Evolutionary conservation across 92 coral and sea anemone species (phyloP).

Genomic region (Zoanthus solanderi): DNA sequence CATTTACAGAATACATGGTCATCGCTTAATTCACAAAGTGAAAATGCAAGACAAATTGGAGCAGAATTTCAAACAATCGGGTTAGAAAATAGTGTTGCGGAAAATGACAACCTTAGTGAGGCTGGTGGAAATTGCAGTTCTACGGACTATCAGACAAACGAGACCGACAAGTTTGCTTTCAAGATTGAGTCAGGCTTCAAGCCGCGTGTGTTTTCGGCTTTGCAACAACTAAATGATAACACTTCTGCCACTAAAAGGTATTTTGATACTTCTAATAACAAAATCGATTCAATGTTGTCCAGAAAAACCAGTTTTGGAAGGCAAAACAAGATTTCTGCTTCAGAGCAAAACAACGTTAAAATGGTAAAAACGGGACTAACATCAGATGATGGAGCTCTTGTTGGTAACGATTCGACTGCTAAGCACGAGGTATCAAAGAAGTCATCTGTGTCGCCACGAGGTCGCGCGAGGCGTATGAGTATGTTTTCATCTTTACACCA

Average conservation of each 20-base stretch:
- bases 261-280: background rate
- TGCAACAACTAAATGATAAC: background rate
- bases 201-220: conserved; percentile 21
- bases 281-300: background rate
- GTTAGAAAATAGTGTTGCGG: background rate
- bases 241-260: background rate
- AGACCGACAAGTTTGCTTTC: background rate
- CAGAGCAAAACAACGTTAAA: conserved; percentile 10
- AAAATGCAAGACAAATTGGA: background rate
- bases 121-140: background rate
- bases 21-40: background rate
- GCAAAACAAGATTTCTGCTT: conserved; percentile 46
- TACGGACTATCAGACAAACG: background rate
- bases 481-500: conserved; percentile 54
- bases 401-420: background rate
- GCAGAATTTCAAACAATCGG: background rate
- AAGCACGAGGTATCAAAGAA: background rate
- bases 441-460: background rate
- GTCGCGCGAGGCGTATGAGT: conserved; percentile 47
- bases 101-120: background rate
- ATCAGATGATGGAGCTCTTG: background rate
- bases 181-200: background rate
- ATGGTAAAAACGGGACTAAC: background rate
- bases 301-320: background rate
- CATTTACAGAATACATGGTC: background rate